Evolutionary conservation across 30 jellyfish, hydroid and myxozoan species (phyloP), one percentile per base, ranked within the genome.

Genomic region (Chrysaora quinquecirrha): DNA sequence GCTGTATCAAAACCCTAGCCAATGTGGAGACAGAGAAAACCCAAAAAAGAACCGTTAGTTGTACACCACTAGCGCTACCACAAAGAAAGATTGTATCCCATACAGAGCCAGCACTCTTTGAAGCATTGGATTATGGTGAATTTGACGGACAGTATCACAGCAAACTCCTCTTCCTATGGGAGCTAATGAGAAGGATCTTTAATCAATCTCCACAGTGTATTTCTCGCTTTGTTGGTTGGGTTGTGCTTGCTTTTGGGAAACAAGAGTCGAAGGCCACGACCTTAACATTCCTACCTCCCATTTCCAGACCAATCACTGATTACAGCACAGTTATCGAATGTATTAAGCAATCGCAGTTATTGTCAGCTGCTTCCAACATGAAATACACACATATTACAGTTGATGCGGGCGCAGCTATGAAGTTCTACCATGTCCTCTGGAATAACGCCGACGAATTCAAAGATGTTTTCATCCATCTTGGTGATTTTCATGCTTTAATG

Each of bases 221-320:
- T 3, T 9, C 83, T 20, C 83, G 84, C 28, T 80, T 80, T 52
- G 77, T 80, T 27, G 90, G 84, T 12, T 80, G 83, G 84, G 65
- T 80, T 4, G 50, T 30, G 1, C 18, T 3, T 3, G 12, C 68
- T 9, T 10, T 52, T 16, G 68, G 68, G 3, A n/a, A 3, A 24
- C 68, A 16, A 10, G 28, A 52, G 9, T 52, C 68, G 19, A 52
- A 52, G 9, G 29, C 50, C 76, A n/a, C n/a, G n/a, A n/a, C n/a
- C n/a, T n/a, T n/a, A n/a, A n/a, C n/a, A n/a, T n/a, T n/a, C n/a
- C n/a, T 71, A 2, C 83, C 83, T 34, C 70, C 76, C 11, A 71
- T 71, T 34, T 31, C 9, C 20, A 16, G 32, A 24, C 83, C 83
- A 3, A 71, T 71, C 2, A 71, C 83, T 18, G 83, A 71, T 3